Base-by-base conservation (phyloP, 2,888 invertebrate species). In the Scaptomyza polygonia region DNA sequence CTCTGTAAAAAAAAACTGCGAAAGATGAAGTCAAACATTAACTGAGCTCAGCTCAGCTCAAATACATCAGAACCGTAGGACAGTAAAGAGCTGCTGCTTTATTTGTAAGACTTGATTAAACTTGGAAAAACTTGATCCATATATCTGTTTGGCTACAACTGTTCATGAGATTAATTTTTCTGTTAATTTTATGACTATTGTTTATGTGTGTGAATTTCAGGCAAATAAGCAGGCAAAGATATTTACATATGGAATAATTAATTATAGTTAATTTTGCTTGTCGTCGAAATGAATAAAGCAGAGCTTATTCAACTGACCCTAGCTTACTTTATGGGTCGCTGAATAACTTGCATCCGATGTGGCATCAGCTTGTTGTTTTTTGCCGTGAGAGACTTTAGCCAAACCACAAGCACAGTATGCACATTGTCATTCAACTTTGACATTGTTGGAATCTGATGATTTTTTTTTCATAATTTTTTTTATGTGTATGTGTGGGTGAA, bases 141-240 rank as follows among this genome's bases (percentile, higher is more conserved):
- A 83, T 68, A 77, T 67, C 49, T 47, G 42, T 47, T 47, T 27
- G 49, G 30, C 39, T 57, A 76, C 64, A 79, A 85, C 68, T 59
- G 72, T 67, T 61, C 29, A 64, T 77, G 56, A 57, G 47, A 59
- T 52, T 30, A 48, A 43, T 47, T 56, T 56, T 25, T 32, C 45
- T 45, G 42, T 45, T 16, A 47, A 63, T 45, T 42, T 21, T 63
- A 67, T 76, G 69, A 74, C 74, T 48, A 43, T 39, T 40, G 67
- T 34, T 40, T 55, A 44, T 59, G 54, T 67, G 52, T 61, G 61
- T 74, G 74, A 74, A 72, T 83, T 86, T 72, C 78, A 84, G 74
- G 83, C 82, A 80, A 82, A 86, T 84, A 77, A 74, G 65, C 80
- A 71, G 59, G 47, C 68, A 61, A 53, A 85, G 85, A 87, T 87